Evolutionary conservation across 30 jellyfish, hydroid and myxozoan species (phyloP).

Genomic region (Clytia hemisphaerica): DNA sequence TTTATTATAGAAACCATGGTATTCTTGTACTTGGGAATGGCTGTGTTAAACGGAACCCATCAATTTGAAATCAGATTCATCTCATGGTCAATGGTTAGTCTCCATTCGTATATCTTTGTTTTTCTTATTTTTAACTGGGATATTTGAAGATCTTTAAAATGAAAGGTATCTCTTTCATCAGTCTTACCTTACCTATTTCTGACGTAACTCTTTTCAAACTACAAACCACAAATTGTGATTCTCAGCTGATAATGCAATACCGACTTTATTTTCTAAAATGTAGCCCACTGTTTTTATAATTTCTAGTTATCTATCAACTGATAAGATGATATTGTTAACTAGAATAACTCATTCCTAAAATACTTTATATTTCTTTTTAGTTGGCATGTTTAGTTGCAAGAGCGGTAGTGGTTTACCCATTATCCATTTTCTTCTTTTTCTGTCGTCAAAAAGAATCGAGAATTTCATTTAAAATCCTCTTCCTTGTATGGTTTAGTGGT

Average conservation of each 20-base stretch:
- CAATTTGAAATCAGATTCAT: conserved; percentile 54
- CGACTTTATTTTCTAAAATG: too few relatives aligned
- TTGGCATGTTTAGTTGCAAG: conserved; percentile 81
- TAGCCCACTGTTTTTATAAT: too few relatives aligned
- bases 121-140: too few relatives aligned
- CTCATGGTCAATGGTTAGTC: conserved; percentile 73
- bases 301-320: too few relatives aligned
- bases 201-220: too few relatives aligned
- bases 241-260: too few relatives aligned
- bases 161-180: too few relatives aligned
- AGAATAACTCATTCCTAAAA: too few relatives aligned
- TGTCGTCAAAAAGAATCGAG: conserved; percentile 80
- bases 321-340: too few relatives aligned
- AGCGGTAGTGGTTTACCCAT: conserved; percentile 78
- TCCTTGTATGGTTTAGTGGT: conserved; percentile 94
- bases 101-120: conserved; percentile 2
- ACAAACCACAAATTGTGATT: too few relatives aligned
- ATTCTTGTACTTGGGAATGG: conserved; percentile 76
- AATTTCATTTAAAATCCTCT: conserved; percentile 63
- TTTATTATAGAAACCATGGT: conserved; percentile 61
- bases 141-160: too few relatives aligned
- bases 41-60: conserved; percentile 56
- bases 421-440: conserved; percentile 72
- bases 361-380: conserved; percentile 18
- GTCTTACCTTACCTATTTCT: too few relatives aligned